These are phyloP conservation scores for Agraylea sexmaculata DNA, from an alignment of 1,140 invertebrate genomes.

Conservation along the genomic window DNA sequence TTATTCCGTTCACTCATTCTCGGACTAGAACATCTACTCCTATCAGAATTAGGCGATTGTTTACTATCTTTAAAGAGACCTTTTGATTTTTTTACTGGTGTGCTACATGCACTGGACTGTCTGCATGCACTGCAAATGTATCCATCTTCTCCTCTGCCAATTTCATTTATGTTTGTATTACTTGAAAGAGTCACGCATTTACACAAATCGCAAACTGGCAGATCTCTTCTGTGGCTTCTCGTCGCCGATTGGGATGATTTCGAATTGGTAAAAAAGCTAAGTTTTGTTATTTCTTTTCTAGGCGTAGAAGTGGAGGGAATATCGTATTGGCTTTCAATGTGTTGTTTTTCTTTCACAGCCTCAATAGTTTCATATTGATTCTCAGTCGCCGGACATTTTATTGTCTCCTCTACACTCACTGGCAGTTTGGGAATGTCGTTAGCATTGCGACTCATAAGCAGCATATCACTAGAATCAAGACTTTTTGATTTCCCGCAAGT, in stretches of 20 bases:
- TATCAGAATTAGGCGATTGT: conserved; percentile 17
- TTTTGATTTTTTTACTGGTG: conserved; percentile 18
- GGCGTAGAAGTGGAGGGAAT: conserved; percentile 12
- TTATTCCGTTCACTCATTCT: conserved; percentile 12
- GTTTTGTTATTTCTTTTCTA: conserved; percentile 25
- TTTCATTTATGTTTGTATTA: conserved; percentile 7
- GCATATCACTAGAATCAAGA: conserved; percentile 68
- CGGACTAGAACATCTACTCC: conserved; percentile 17
- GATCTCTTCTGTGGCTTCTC: conserved; percentile 28
- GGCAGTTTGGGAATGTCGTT: conserved; percentile 24
- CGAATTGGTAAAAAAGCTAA: conserved; percentile 28
- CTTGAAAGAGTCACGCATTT: conserved; percentile 23
- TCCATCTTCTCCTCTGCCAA: conserved; percentile 6
- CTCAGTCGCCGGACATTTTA: conserved; percentile 22
- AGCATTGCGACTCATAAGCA: conserved; percentile 35
- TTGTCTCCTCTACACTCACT: conserved; percentile 27
- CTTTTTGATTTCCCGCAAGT: conserved; percentile 73
- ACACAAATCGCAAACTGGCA: conserved; percentile 26
- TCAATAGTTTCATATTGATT: conserved; percentile 25
- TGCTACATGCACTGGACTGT: conserved; percentile 12
- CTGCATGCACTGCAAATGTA: conserved; percentile 18
- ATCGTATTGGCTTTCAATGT: conserved; percentile 17
- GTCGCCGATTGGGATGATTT: conserved; percentile 28
- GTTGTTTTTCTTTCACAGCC: conserved; percentile 17
- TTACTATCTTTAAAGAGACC: conserved; percentile 14